Evolutionary conservation across 1,140 invertebrate species (phyloP).

Genomic region (Macrosteles quadrilineatus): DNA sequence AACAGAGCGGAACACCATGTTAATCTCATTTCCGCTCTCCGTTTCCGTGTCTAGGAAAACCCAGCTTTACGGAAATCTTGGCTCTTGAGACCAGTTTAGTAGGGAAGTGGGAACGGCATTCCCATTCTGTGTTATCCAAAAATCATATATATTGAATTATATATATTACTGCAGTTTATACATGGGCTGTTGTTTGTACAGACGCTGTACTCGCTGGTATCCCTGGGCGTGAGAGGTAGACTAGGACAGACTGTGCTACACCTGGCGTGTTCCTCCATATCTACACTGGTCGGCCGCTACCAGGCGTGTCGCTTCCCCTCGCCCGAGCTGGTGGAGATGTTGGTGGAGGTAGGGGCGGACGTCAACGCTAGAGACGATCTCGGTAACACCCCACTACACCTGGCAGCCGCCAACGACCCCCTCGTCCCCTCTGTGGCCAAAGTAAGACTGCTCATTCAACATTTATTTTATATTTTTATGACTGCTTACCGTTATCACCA

Average conservation of each 20-base stretch:
- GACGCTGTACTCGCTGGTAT: slow-evolving; percentile 41
- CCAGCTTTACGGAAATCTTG: too few species aligned
- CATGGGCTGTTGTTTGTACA: background rate
- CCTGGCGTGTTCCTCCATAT: slow-evolving; percentile 70
- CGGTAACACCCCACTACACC: slow-evolving; percentile 81
- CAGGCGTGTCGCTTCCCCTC: slow-evolving; percentile 69
- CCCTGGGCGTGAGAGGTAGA: slow-evolving; percentile 51
- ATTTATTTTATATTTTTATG: too few species aligned
- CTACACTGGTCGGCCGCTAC: slow-evolving; percentile 64
- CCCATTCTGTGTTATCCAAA: too few species aligned
- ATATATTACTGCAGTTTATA: too few species aligned
- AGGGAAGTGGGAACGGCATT: too few species aligned
- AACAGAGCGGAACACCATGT: too few species aligned
- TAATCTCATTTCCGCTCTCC: too few species aligned
- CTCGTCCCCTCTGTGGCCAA: slow-evolving; percentile 62
- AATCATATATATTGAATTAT: too few species aligned
- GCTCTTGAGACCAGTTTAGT: too few species aligned
- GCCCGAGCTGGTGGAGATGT: slow-evolving; percentile 68
- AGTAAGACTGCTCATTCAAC: too few species aligned
- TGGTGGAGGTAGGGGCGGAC: slow-evolving; percentile 81
- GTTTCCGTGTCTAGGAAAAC: too few species aligned
- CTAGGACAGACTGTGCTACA: slow-evolving; percentile 79
- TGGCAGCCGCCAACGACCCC: slow-evolving; percentile 57
- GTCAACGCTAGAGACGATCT: slow-evolving; percentile 72
- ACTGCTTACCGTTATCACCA: too few species aligned